A percentile compares a stretch with the other conserved stretches of the same genome.
These are phyloP conservation scores for Thinocorus orbignyianus DNA, from an alignment of 2,113 vertebrate genomes.

Conservation along the genomic window DNA sequence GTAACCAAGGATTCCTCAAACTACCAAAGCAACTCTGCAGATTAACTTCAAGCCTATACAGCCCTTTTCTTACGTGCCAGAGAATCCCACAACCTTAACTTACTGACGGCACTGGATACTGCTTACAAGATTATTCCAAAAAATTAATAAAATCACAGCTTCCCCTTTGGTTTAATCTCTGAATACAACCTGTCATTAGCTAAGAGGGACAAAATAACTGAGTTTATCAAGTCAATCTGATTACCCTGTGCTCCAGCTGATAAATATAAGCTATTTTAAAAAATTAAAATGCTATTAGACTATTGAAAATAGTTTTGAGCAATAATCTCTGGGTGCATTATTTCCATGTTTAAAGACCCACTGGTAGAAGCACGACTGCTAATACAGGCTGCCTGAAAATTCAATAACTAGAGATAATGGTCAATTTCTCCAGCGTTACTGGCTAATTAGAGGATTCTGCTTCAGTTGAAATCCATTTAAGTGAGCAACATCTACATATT, in stretches of 20 bases:
- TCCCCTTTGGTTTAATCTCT: background rate
- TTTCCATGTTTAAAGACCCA: slow-evolving; percentile 58
- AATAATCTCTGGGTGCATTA: slow-evolving; percentile 55
- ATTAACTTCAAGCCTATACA: background rate
- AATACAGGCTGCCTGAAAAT: slow-evolving; percentile 57
- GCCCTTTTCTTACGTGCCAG: background rate
- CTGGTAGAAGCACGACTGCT: slow-evolving; percentile 47
- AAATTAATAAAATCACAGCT: background rate
- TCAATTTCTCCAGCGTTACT: slow-evolving; percentile 57
- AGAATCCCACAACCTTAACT: background rate
- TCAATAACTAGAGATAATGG: slow-evolving; percentile 65
- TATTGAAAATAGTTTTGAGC: slow-evolving; percentile 66
- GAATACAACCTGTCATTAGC: background rate
- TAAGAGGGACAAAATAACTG: background rate
- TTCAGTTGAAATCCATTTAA: slow-evolving; percentile 56
- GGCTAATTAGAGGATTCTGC: slow-evolving; percentile 64
- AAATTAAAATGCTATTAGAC: slow-evolving; percentile 70
- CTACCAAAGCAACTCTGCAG: background rate
- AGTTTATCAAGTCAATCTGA: background rate
- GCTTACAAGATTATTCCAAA: background rate
- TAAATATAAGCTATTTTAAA: slow-evolving; percentile 55
- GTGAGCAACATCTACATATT: background rate
- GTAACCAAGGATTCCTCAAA: background rate
- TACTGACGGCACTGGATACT: background rate
- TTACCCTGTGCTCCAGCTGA: slow-evolving; percentile 33